Evolutionary conservation across 1,140 invertebrate species (phyloP).

Genomic region (Orius insidiosus): DNA sequence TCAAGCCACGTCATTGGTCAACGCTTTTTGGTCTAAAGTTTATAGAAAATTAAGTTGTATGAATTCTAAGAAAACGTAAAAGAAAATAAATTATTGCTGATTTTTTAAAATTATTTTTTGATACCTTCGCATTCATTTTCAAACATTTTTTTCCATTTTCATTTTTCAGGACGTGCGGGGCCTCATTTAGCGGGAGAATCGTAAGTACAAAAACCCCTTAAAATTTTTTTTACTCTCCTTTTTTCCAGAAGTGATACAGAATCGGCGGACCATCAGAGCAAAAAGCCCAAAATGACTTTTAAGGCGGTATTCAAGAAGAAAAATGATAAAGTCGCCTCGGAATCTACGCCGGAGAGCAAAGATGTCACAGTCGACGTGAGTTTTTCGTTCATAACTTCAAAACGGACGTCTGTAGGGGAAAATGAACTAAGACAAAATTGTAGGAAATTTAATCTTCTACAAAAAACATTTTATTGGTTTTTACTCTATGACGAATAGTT

Average conservation of each 20-base stretch:
- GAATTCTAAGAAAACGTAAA: conserved; percentile 2
- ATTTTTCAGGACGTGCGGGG: conserved; percentile 1
- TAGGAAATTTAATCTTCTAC: too few species aligned
- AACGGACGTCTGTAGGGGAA: too few species aligned
- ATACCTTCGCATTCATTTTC: background rate
- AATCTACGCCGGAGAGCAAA: background rate
- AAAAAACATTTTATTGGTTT: too few species aligned
- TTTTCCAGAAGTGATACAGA: conserved; percentile 16
- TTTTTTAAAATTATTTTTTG: background rate
- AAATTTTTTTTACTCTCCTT: too few species aligned
- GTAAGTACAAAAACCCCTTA: too few species aligned
- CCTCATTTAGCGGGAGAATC: conserved; percentile 9
- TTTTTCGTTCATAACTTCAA: too few species aligned
- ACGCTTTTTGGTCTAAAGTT: conserved; percentile 1
- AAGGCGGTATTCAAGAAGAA: conserved; percentile 14
- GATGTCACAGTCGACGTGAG: conserved; percentile 4
- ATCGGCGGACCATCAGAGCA: conserved; percentile 8
- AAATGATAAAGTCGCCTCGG: conserved; percentile 1
- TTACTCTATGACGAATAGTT: too few species aligned
- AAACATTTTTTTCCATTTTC: background rate
- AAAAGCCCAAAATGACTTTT: conserved; percentile 11
- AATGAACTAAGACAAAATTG: too few species aligned
- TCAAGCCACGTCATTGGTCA: too few species aligned
- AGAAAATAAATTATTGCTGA: background rate
- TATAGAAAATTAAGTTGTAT: conserved; percentile 1